phyloP scores from a whole-genome alignment of 2,113 vertebrate genomes.

The Megaceryle torquata region DNA sequence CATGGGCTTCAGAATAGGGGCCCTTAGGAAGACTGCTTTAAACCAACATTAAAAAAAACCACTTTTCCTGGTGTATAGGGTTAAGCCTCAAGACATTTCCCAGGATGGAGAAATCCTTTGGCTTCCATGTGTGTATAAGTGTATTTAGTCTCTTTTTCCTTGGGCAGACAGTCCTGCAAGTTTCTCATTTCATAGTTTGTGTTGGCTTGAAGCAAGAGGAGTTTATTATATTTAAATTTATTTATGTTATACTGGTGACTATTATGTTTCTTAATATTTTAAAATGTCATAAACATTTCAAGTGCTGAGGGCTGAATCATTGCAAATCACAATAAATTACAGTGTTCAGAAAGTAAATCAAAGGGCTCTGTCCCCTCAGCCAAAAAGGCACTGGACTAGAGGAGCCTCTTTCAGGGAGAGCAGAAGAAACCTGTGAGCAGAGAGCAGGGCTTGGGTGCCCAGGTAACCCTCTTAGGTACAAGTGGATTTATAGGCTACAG shows the following conservation, averaged over 20 bases:
- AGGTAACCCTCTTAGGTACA: not conserved
- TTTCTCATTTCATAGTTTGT: not conserved
- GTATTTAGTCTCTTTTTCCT: slow-evolving; percentile 2
- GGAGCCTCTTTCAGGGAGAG: not conserved
- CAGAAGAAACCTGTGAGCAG: not conserved
- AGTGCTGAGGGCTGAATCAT: not conserved
- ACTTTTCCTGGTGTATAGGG: not conserved
- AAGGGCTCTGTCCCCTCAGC: not conserved
- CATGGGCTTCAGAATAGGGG: not conserved
- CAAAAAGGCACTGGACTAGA: not conserved
- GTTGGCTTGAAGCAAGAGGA: not conserved
- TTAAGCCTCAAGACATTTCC: not conserved
- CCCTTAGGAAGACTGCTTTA: not conserved
- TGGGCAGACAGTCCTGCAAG: not conserved
- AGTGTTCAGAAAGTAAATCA: not conserved
- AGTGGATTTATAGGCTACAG: not conserved
- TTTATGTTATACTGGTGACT: not conserved
- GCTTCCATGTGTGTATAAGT: not conserved
- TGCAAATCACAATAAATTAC: not conserved
- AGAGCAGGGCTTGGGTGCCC: not conserved
- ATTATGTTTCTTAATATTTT: slow-evolving; percentile 43
- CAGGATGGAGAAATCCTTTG: not conserved
- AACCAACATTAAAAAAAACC: not conserved
- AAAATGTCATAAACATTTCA: slow-evolving; percentile 28
- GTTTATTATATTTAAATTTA: slow-evolving; percentile 25